Evolutionary conservation across 2,113 vertebrate species (phyloP).

Genomic region (Cettia cetti): DNA sequence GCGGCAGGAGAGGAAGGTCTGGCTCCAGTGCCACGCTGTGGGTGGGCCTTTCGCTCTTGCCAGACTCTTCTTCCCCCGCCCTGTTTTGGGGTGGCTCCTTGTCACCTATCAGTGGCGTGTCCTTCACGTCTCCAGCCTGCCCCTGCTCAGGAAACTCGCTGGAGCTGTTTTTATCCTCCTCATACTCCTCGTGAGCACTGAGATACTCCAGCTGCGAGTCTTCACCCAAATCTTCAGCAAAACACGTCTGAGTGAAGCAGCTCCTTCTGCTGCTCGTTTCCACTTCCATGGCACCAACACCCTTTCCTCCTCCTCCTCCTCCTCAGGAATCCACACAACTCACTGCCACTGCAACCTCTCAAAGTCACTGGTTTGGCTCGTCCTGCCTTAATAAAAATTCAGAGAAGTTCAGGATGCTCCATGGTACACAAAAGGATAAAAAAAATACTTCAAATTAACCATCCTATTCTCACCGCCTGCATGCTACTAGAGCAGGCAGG

Average conservation of each 20-base stretch:
- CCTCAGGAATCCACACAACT: background rate
- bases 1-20: background rate
- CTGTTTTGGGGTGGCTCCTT: background rate
- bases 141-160: background rate
- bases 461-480: background rate
- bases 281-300: background rate
- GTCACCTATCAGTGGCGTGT: background rate
- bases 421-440: background rate
- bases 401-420: background rate
- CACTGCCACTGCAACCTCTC: background rate
- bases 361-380: background rate
- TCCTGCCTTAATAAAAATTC: slow-evolving; percentile 14
- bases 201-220: slow-evolving; percentile 64
- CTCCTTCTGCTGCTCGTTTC: background rate
- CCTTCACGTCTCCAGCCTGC: background rate
- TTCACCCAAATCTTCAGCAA: background rate
- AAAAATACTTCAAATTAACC: background rate
- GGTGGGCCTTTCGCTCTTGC: background rate
- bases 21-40: background rate
- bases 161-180: background rate
- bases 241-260: background rate
- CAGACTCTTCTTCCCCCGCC: background rate
- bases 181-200: slow-evolving; percentile 37
- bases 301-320: background rate
- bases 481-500: background rate